These are phyloP conservation scores for Genyomyrus donnyi DNA, from an alignment of 2,113 vertebrate species.

Conservation along the genomic window DNA sequence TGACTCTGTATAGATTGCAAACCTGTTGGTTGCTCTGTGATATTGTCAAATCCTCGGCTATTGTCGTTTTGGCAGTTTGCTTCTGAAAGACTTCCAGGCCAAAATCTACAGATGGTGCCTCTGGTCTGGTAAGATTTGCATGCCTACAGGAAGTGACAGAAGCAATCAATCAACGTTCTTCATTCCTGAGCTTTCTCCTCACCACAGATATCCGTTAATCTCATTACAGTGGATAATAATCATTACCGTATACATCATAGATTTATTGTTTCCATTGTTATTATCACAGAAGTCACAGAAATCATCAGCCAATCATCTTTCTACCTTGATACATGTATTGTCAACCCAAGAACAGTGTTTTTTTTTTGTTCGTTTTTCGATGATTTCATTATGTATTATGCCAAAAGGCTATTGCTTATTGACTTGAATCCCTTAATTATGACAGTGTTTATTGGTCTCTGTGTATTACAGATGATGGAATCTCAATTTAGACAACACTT, in stretches of 20 bases:
- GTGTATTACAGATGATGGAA: background rate
- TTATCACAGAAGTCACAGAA: background rate
- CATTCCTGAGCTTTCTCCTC: background rate
- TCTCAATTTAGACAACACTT: background rate
- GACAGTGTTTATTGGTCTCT: background rate
- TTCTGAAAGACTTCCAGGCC: background rate
- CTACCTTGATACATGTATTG: background rate
- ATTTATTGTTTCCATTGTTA: background rate
- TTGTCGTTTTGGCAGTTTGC: background rate
- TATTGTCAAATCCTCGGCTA: background rate
- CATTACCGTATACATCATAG: background rate
- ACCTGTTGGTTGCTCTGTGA: background rate
- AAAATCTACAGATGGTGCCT: conserved; percentile 17
- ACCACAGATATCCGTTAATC: conserved; percentile 22
- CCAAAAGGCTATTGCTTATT: background rate
- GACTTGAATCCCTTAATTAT: background rate
- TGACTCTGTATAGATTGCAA: background rate
- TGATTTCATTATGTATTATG: background rate
- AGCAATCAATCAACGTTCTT: conserved; percentile 13
- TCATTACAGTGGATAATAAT: background rate
- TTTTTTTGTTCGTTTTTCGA: background rate
- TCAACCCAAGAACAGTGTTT: background rate
- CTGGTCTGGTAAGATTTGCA: background rate
- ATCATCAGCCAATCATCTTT: background rate
- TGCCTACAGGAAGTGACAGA: background rate